Evolutionary conservation across 2,113 vertebrate species (phyloP).

Genomic region (Nothoprocta perdicaria): DNA sequence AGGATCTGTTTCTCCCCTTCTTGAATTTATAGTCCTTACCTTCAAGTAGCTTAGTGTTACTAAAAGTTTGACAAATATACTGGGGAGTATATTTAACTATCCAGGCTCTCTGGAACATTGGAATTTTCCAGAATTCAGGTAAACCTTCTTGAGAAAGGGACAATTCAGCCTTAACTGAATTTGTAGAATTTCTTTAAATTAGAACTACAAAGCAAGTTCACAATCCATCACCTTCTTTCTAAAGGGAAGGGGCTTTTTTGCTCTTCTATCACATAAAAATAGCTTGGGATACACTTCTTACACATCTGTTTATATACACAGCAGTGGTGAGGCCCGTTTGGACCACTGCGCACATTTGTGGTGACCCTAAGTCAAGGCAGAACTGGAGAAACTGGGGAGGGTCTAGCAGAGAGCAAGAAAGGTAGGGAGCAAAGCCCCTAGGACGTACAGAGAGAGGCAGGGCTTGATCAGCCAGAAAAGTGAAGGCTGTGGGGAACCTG

Average conservation of each 20-base stretch:
- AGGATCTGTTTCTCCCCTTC: neutral
- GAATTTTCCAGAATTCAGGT: neutral
- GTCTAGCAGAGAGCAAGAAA: neutral
- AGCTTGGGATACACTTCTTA: neutral
- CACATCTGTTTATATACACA: neutral
- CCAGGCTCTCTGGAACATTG: neutral
- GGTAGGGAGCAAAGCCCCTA: rapidly evolving
- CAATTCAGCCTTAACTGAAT: neutral
- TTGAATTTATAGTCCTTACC: neutral
- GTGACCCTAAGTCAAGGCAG: neutral
- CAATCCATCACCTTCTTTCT: neutral
- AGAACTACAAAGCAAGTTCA: neutral
- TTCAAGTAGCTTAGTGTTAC: neutral
- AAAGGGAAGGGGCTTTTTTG: neutral
- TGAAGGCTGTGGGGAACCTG: neutral
- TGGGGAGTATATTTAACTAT: neutral
- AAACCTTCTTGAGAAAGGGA: neutral
- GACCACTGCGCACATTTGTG: rapidly evolving
- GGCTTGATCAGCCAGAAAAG: neutral
- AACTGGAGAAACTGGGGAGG: neutral
- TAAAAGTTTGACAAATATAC: neutral
- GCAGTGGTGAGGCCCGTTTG: neutral
- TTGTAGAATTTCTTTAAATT: neutral
- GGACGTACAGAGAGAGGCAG: neutral
- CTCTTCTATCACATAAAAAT: neutral